Percentiles rank a stretch among this genome's conserved stretches.
These are phyloP conservation scores for Caenorhabditis briggsae DNA, from an alignment of 1,140 invertebrate species.

Conservation along the genomic window DNA sequence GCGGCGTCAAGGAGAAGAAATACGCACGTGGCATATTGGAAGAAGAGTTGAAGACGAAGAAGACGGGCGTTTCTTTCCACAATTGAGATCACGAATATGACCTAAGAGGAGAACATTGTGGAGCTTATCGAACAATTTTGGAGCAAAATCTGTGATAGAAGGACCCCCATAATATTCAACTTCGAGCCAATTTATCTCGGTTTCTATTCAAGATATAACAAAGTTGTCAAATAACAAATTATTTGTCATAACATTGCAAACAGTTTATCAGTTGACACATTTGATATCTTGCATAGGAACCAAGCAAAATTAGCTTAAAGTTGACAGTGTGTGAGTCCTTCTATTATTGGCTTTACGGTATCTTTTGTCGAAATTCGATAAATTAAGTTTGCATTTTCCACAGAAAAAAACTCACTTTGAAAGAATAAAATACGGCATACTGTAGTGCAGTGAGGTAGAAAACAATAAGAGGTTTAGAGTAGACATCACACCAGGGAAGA, in stretches of 20 bases:
- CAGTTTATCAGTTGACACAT: too few species aligned
- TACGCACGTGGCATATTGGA: conserved; percentile 76
- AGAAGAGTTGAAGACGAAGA: conserved; percentile 73
- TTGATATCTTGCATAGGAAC: too few species aligned
- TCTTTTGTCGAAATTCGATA: too few species aligned
- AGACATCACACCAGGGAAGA: conserved; percentile 52
- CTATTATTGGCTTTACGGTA: too few species aligned
- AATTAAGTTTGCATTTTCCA: background rate
- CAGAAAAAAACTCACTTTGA: conserved; percentile 69
- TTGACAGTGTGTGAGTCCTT: too few species aligned
- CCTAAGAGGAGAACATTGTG: conserved; percentile 30
- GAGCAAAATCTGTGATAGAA: too few species aligned
- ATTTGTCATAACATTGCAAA: too few species aligned
- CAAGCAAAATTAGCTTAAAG: too few species aligned
- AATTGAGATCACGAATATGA: conserved; percentile 73
- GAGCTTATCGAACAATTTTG: background rate
- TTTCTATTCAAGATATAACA: too few species aligned
- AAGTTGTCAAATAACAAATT: too few species aligned
- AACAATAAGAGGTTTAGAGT: conserved; percentile 65
- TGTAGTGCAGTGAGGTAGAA: conserved; percentile 71
- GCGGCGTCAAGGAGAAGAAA: conserved; percentile 74
- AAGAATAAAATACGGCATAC: conserved; percentile 71
- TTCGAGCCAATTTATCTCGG: too few species aligned
- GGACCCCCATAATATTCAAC: too few species aligned
- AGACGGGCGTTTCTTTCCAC: conserved; percentile 68